phyloP scores from a whole-genome alignment of 1,140 invertebrate species.

The Ceratoteleas bidentatus region DNA sequence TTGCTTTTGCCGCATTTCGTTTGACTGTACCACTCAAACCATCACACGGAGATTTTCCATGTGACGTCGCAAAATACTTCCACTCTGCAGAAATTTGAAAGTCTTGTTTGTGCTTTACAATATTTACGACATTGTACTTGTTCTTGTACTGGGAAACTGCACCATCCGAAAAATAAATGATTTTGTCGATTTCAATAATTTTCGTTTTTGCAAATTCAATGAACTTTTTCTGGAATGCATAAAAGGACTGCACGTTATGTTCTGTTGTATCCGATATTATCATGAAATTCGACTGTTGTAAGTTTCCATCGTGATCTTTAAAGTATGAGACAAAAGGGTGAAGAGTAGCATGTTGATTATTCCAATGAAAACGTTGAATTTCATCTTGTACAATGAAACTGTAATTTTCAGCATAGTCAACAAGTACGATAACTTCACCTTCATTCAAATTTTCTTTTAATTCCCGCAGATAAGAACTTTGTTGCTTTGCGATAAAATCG shows the following conservation, averaged over 20 bases:
- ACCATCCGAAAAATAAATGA: constrained; percentile 13
- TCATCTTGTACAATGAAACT: constrained; percentile 69
- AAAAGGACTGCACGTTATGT: constrained; percentile 16
- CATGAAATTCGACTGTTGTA: constrained; percentile 4
- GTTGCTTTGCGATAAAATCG: constrained; percentile 57
- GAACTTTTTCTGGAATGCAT: constrained; percentile 4
- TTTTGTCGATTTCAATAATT: background rate
- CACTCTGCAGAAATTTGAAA: constrained; percentile 4
- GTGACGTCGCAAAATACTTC: constrained; percentile 13
- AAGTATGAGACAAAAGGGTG: constrained; percentile 62
- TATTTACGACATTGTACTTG: background rate
- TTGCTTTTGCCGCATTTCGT: background rate
- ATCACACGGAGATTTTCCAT: constrained; percentile 9
- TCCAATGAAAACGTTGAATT: constrained; percentile 68
- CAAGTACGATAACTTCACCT: constrained; percentile 38
- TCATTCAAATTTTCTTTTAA: constrained; percentile 46
- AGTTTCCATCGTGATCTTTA: constrained; percentile 1
- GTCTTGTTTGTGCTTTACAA: background rate
- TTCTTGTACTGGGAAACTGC: constrained; percentile 18
- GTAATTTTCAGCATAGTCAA: constrained; percentile 73
- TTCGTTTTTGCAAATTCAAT: constrained; percentile 7
- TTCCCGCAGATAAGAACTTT: no score
- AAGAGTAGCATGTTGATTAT: constrained; percentile 65
- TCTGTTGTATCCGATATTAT: constrained; percentile 2
- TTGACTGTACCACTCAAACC: constrained; percentile 11